These are phyloP conservation scores for Axea sp. DNA, from an alignment of 2,888 invertebrate species.

Conservation along the genomic window DNA sequence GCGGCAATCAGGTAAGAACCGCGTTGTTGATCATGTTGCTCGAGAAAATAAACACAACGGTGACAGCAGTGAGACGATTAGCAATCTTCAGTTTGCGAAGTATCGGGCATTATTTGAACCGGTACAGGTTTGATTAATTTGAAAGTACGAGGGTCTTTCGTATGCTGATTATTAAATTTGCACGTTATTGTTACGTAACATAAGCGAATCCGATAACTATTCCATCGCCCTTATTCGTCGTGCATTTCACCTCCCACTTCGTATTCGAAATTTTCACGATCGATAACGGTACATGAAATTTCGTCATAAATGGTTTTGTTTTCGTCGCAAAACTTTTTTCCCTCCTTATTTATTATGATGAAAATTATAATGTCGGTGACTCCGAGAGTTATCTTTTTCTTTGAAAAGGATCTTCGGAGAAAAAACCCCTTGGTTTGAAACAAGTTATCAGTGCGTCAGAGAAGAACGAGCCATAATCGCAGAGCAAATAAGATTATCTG, in stretches of 20 bases:
- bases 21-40: conserved; percentile 36
- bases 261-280: conserved; percentile 1
- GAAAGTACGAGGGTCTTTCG: too few species aligned
- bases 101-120: too few species aligned
- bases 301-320: conserved; percentile 1
- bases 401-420: conserved; percentile 8
- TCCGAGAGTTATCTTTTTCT: conserved; percentile 13
- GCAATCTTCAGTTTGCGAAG: too few species aligned
- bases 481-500: conserved; percentile 76
- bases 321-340: background rate
- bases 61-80: conserved; percentile 20
- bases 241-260: background rate
- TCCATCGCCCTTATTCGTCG: background rate
- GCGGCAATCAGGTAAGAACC: conserved; percentile 74
- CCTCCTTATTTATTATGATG: conserved; percentile 1
- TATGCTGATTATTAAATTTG: conserved; percentile 29
- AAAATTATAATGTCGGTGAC: conserved; percentile 20
- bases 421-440: conserved; percentile 18
- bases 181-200: too few species aligned
- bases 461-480: conserved; percentile 72
- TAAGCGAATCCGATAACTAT: conserved; percentile 4
- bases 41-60: conserved; percentile 46
- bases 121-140: too few species aligned
- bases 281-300: conserved; percentile 2
- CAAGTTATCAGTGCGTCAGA: conserved; percentile 58